Evolutionary conservation across 2,113 vertebrate genomes (phyloP).

Genomic region (Podarcis cretensis): DNA sequence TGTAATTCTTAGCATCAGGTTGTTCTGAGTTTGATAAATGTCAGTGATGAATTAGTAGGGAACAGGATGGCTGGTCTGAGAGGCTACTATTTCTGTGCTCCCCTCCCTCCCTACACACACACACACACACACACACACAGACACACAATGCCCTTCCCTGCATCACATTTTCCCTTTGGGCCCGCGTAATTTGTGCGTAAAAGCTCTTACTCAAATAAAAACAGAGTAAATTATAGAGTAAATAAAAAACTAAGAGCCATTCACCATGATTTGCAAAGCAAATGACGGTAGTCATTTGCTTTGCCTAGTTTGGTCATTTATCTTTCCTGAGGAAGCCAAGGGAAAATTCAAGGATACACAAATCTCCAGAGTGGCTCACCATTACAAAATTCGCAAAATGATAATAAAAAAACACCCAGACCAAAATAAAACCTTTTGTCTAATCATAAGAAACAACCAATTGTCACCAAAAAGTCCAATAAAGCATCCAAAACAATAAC

Average conservation of each 20-base stretch:
- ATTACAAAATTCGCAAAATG: neutral
- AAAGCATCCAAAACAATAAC: neutral
- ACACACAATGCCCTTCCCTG: neutral
- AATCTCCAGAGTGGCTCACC: no score
- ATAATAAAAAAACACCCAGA: neutral
- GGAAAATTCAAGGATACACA: neutral
- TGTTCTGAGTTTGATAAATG: constrained; percentile 17
- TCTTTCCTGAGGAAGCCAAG: neutral
- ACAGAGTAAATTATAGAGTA: neutral
- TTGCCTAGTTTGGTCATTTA: neutral
- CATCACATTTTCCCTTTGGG: constrained; percentile 22
- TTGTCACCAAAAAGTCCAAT: neutral
- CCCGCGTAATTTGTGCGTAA: constrained; percentile 27
- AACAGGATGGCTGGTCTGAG: neutral
- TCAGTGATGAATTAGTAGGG: constrained; percentile 4
- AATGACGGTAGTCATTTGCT: neutral
- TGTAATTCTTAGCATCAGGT: constrained; percentile 6
- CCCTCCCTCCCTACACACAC: no score
- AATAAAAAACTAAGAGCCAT: neutral
- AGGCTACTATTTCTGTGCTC: neutral
- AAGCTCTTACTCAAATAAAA: neutral
- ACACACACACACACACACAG: no score
- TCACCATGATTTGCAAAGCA: neutral
- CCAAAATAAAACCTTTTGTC: neutral
- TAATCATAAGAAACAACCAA: neutral